Evolutionary conservation across 1,140 invertebrate species (phyloP), one percentile per base, ranked within the genome.

Genomic region (Tetragonula clypearis): DNA sequence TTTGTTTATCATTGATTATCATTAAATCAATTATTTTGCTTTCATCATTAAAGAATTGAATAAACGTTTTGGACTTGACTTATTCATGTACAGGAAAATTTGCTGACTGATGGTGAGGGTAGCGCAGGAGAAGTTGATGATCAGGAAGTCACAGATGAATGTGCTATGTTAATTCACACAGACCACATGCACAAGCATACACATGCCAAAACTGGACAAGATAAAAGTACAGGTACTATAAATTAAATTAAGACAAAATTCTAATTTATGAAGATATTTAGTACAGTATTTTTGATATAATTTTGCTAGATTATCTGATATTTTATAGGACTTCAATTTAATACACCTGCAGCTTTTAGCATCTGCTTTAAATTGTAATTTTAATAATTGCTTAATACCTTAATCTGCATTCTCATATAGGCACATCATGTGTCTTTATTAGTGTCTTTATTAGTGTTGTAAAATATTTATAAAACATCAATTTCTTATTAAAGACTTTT

Each of bases 131-230:
- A 96, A 87, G 94, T 95, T 78, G 96, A 96, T 93, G 96, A 96
- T 91, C 94, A 95, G 77, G 97, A 98, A 94, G 96, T 97, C 35
- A 97, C 98, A 65, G 98, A 98, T 94, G 98, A 98, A 94, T 97
- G 97, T 93, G 97, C 97, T 82, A 97, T 98, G 92, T 95, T 98
- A 41, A 96, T 98, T 79, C 97, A 97, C 91, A 95, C 96, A 49
- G 96, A 96, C 87, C 93, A 95, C 56, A 93, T 95, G 85, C 93
- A 95, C 79, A 95, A 95, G 87, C 93, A 95, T 78, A 85, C 86
- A 41, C 91, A 93, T 75, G 88, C 88, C 79, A 94, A 94, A 86
- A 88, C 89, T 88, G 92, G 91, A 88, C 92, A 90, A 84, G 94
- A 95, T 71, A 94, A 94, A 87, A 88, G 86, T 72, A 90, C 88